phyloP scores from a whole-genome alignment of 2,797 vertebrate genomes.

The Pangasius djambal region DNA sequence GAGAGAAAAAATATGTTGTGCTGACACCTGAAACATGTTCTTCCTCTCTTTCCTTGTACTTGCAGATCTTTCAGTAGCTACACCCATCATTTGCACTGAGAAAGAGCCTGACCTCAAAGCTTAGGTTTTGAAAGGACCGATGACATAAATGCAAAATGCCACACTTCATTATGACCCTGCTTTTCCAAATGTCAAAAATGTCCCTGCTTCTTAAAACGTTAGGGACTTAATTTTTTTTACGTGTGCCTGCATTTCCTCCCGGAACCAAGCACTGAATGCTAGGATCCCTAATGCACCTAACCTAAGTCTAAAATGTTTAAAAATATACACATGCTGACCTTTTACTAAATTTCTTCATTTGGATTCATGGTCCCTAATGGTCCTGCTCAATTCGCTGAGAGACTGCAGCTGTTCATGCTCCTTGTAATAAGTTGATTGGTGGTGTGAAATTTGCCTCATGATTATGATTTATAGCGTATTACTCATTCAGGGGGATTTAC shows the following conservation, averaged over 20 bases:
- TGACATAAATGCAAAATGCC: slow-evolving; percentile 6
- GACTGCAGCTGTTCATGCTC: slow-evolving; percentile 29
- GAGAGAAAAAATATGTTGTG: neutral
- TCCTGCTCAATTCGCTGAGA: slow-evolving; percentile 6
- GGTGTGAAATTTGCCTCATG: slow-evolving; percentile 25
- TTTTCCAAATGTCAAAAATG: slow-evolving; percentile 51
- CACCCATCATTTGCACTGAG: neutral
- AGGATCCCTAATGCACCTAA: neutral
- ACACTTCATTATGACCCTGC: slow-evolving; percentile 1
- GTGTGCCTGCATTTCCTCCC: slow-evolving; percentile 27
- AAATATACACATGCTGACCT: slow-evolving; percentile 48
- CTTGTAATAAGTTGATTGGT: slow-evolving; percentile 41
- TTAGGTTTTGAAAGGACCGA: neutral
- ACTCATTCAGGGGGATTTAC: neutral
- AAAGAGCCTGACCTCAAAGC: neutral
- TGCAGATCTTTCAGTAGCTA: neutral
- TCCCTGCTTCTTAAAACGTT: slow-evolving; percentile 44
- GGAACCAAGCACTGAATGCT: slow-evolving; percentile 11
- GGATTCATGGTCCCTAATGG: slow-evolving; percentile 46
- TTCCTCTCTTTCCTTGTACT: neutral
- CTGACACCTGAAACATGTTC: neutral
- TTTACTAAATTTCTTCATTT: slow-evolving; percentile 58
- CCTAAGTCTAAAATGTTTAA: slow-evolving; percentile 26
- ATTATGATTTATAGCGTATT: slow-evolving; percentile 44
- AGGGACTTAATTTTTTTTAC: slow-evolving; percentile 37